These are phyloP conservation scores for Stichodactyla helianthus DNA, from an alignment of 64 coral and sea anemone genomes.

Conservation along the genomic window DNA sequence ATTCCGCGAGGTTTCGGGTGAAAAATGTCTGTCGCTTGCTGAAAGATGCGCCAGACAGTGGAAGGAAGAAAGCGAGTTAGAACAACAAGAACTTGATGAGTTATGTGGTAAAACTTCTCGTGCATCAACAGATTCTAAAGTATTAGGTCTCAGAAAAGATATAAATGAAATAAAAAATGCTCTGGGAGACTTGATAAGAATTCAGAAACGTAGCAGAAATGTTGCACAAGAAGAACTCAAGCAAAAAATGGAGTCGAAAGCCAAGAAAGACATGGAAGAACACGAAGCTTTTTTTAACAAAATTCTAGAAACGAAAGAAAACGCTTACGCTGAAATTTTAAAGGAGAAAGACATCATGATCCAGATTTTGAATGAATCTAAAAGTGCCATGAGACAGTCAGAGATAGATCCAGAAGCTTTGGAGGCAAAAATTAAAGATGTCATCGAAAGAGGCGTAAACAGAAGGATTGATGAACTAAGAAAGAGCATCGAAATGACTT, in stretches of 20 bases:
- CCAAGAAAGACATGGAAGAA: neutral
- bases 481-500: constrained; percentile 3
- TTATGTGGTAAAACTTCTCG: neutral
- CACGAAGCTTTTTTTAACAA: neutral
- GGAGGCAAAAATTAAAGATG: neutral
- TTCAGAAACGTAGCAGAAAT: neutral
- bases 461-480: neutral
- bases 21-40: neutral
- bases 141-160: neutral
- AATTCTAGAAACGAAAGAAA: constrained; percentile 4
- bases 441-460: neutral
- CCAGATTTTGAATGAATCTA: neutral
- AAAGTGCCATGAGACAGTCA: neutral
- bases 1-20: neutral
- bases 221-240: neutral
- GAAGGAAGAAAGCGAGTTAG: neutral
- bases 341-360: constrained; percentile 1
- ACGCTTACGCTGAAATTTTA: neutral
- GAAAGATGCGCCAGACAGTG: neutral
- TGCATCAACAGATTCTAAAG: neutral
- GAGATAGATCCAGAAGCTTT: neutral
- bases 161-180: neutral
- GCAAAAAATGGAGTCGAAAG: neutral
- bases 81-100: constrained; percentile 23
- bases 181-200: neutral